phyloP scores from a whole-genome alignment of 2,113 vertebrate genomes.

The Meriones unguiculatus region DNA sequence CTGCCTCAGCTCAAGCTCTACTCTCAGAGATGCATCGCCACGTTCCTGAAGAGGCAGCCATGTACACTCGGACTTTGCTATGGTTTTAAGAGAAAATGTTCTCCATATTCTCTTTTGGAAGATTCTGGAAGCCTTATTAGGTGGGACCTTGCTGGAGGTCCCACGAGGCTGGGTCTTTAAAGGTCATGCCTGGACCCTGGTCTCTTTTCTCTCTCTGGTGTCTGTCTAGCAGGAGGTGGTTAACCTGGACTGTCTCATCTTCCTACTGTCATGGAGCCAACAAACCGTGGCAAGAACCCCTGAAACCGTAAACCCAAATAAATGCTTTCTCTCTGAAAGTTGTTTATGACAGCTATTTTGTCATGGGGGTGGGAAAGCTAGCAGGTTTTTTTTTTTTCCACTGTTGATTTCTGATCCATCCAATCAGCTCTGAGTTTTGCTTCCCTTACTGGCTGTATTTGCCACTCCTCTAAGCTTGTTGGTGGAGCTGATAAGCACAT shows the following conservation, averaged over 20 bases:
- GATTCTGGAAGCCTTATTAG: background rate
- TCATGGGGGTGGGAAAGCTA: background rate
- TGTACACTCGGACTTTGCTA: background rate
- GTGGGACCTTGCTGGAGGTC: background rate
- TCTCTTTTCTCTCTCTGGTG: background rate
- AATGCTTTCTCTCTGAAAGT: background rate
- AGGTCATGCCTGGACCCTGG: background rate
- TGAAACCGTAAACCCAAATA: background rate
- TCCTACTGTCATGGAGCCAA: background rate
- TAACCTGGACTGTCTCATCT: background rate
- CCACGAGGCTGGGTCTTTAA: background rate
- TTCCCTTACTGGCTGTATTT: background rate
- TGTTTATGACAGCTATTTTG: background rate
- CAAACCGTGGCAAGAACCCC: background rate
- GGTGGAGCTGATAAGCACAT: background rate
- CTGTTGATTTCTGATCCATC: constrained; percentile 10
- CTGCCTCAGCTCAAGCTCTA: fast-evolving
- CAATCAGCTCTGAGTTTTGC: constrained; percentile 13
- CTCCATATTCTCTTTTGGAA: background rate
- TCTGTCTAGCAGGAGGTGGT: background rate
- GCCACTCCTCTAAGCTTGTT: background rate
- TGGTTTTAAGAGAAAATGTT: background rate
- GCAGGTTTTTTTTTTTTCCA: background rate
- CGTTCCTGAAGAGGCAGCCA: background rate
- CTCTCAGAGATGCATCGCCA: background rate